phyloP scores from a whole-genome alignment of 2,888 invertebrate genomes.

The Melanophora roralis region DNA sequence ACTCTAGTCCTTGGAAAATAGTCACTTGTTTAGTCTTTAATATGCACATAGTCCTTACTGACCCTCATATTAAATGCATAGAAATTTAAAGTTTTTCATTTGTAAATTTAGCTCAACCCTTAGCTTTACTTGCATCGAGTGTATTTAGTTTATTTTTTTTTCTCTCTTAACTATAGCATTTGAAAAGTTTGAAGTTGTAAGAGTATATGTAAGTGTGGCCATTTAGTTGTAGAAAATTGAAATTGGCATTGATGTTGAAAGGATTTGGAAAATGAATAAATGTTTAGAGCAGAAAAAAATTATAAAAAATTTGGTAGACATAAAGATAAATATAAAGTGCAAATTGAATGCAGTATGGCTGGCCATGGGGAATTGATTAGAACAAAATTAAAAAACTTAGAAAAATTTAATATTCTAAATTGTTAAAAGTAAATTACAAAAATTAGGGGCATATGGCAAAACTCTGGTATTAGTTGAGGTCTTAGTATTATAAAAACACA shows the following conservation, averaged over 20 bases:
- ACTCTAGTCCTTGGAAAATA: slow-evolving; percentile 7
- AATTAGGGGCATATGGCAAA: too few species aligned
- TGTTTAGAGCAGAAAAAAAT: neutral
- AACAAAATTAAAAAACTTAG: neutral
- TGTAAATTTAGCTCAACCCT: slow-evolving; percentile 9
- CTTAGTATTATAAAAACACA: too few species aligned
- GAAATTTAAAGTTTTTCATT: slow-evolving; percentile 62
- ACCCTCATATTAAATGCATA: slow-evolving; percentile 64
- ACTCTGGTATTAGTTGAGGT: too few species aligned
- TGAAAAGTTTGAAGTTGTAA: slow-evolving; percentile 50
- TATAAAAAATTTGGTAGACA: slow-evolving; percentile 47
- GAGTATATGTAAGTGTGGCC: neutral
- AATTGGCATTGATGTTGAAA: slow-evolving; percentile 63
- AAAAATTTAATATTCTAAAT: neutral
- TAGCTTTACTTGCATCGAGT: neutral
- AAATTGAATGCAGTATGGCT: slow-evolving; percentile 34
- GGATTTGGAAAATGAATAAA: slow-evolving; percentile 44
- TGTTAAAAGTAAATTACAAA: neutral
- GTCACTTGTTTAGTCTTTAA: slow-evolving; percentile 4
- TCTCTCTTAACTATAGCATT: slow-evolving; percentile 20
- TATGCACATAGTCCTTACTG: slow-evolving; percentile 25
- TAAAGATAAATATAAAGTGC: slow-evolving; percentile 59
- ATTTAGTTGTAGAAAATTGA: slow-evolving; percentile 44
- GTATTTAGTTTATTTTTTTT: slow-evolving; percentile 25
- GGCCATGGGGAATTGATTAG: too few species aligned